phyloP scores from a whole-genome alignment of 2,113 vertebrate species.

The Chroicocephalus ridibundus region DNA sequence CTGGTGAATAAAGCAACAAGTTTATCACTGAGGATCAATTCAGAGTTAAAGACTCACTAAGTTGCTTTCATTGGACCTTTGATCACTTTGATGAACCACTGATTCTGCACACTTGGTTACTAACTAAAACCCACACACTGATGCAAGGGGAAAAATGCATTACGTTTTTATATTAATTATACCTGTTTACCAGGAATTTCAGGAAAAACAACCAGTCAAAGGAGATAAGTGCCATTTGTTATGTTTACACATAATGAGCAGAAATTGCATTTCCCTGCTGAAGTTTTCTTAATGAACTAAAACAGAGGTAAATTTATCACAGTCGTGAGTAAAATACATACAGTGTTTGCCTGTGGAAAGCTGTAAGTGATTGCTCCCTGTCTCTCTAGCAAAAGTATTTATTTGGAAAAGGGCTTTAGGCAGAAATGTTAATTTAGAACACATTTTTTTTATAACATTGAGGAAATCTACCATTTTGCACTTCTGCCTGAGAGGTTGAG shows the following conservation, averaged over 20 bases:
- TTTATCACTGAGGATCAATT: neutral
- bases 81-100: neutral
- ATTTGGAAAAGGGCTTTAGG: neutral
- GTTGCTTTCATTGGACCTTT: neutral
- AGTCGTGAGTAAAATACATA: neutral
- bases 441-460: neutral
- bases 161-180: neutral
- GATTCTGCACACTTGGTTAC: neutral
- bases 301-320: neutral
- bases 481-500: neutral
- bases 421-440: neutral
- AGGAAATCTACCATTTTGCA: neutral
- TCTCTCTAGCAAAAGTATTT: neutral
- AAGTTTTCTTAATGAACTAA: neutral
- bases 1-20: neutral
- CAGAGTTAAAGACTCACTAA: neutral
- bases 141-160: neutral
- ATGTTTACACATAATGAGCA: neutral
- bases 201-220: neutral
- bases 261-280: neutral
- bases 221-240: neutral
- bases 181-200: neutral
- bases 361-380: neutral
- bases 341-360: neutral
- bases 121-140: neutral